Percentiles rank a stretch among this genome's conserved stretches.
Conservation (phyloP, 1,140 invertebrate species). For the Caerostris darwini region DNA sequence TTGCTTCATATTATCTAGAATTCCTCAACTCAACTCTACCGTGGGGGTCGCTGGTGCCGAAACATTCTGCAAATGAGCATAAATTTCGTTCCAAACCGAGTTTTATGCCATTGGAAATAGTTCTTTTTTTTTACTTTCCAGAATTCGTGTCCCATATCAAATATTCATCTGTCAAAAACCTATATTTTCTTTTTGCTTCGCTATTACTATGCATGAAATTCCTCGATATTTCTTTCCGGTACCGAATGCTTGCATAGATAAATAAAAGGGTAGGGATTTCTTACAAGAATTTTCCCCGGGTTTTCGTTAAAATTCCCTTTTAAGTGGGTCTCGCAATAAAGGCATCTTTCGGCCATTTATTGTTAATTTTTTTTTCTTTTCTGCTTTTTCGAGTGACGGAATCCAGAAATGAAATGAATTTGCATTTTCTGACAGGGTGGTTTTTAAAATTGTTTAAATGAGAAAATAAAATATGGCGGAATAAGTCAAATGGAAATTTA, state of each 20-base stretch:
- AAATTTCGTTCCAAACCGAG: conserved; percentile 44
- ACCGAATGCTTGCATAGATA: background rate
- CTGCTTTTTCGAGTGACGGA: too few relatives aligned
- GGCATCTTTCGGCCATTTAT: background rate
- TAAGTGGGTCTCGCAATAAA: background rate
- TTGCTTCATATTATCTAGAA: conserved; percentile 21
- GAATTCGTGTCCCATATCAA: conserved; percentile 27
- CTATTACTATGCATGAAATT: conserved; percentile 46
- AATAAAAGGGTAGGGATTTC: background rate
- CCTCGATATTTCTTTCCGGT: conserved; percentile 3
- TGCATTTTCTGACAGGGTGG: too few relatives aligned
- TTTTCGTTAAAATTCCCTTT: conserved; percentile 28
- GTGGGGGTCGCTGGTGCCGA: background rate
- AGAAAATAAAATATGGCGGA: too few relatives aligned
- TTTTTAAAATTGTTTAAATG: too few relatives aligned
- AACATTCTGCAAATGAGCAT: conserved; percentile 46
- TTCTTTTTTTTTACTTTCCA: background rate
- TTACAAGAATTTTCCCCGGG: background rate
- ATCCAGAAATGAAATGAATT: too few relatives aligned
- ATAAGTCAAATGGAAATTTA: too few relatives aligned
- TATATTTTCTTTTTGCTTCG: conserved; percentile 1
- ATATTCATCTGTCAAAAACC: conserved; percentile 47
- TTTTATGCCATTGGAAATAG: conserved; percentile 52
- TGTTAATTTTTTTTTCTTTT: too few relatives aligned
- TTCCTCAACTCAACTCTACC: background rate